These are phyloP conservation scores for Microchrysa polita DNA, from an alignment of 2,888 invertebrate species.

Conservation along the genomic window DNA sequence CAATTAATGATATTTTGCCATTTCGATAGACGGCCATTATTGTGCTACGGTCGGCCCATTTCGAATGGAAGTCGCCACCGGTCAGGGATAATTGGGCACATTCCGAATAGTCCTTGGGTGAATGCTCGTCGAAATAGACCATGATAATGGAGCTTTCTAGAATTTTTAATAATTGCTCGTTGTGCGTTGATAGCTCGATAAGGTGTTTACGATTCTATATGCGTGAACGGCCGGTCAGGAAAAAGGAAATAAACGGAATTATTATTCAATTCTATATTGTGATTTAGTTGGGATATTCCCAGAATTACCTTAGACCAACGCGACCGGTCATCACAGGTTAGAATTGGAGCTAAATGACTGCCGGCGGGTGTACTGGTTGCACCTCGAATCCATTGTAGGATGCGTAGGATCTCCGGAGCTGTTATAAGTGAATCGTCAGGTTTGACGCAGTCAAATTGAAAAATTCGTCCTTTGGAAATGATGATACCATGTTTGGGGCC, in stretches of 20 bases:
- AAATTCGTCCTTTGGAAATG: slow-evolving; percentile 67
- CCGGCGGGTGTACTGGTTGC: slow-evolving; percentile 63
- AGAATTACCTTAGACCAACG: slow-evolving; percentile 66
- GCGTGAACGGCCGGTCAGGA: too few species aligned
- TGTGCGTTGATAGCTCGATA: slow-evolving; percentile 60
- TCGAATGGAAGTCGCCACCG: slow-evolving; percentile 65
- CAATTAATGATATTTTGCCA: slow-evolving; percentile 66
- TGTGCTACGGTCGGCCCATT: slow-evolving; percentile 71
- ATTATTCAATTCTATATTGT: too few species aligned
- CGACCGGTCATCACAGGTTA: slow-evolving; percentile 67
- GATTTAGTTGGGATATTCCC: not conserved
- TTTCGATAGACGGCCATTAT: slow-evolving; percentile 65
- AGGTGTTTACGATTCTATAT: slow-evolving; percentile 65
- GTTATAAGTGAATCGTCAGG: slow-evolving; percentile 64
- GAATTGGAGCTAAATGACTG: slow-evolving; percentile 65
- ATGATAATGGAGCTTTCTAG: slow-evolving; percentile 63
- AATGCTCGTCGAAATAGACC: slow-evolving; percentile 63
- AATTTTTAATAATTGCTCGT: slow-evolving; percentile 59
- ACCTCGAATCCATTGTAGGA: slow-evolving; percentile 63
- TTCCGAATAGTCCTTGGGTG: slow-evolving; percentile 60
- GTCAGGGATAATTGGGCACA: slow-evolving; percentile 61
- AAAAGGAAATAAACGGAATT: too few species aligned
- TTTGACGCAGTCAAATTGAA: slow-evolving; percentile 61
- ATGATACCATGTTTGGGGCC: slow-evolving; percentile 67
- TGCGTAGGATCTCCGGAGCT: slow-evolving; percentile 60